These are phyloP conservation scores for Malurus elegans DNA, from an alignment of 2,113 vertebrate species.

Conservation along the genomic window DNA sequence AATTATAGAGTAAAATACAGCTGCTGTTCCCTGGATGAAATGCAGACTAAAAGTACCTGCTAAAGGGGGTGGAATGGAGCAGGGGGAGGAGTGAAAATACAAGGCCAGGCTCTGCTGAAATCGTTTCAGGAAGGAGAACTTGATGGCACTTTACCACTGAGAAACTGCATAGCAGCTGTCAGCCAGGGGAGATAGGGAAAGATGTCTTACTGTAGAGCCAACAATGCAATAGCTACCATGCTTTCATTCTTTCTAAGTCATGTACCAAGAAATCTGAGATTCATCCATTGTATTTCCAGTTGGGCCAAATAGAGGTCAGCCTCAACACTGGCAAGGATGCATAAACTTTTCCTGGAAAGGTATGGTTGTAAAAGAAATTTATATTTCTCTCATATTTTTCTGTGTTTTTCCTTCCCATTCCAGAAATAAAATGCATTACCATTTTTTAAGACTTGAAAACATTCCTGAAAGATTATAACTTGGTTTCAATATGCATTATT, in stretches of 20 bases:
- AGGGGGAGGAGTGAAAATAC: no score
- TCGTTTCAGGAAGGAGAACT: not conserved
- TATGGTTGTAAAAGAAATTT: not conserved
- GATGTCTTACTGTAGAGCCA: not conserved
- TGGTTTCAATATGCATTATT: not conserved
- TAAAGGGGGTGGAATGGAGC: not conserved
- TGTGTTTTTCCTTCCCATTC: not conserved
- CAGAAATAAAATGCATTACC: not conserved
- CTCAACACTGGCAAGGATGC: not conserved
- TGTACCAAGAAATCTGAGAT: not conserved
- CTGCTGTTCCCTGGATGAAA: not conserved
- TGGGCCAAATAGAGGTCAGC: not conserved
- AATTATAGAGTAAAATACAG: not conserved
- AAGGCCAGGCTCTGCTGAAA: not conserved
- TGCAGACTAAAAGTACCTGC: not conserved
- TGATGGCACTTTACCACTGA: not conserved
- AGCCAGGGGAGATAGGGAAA: not conserved
- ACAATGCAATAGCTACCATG: not conserved
- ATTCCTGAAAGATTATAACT: not conserved
- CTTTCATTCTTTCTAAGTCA: not conserved
- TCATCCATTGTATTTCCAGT: not conserved
- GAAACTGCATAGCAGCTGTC: not conserved
- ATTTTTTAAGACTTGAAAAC: not conserved
- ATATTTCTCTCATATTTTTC: not conserved
- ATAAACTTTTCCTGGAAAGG: not conserved